Conservation (phyloP, 2,888 invertebrate species). For the Rotaria magnacalcarata region DNA sequence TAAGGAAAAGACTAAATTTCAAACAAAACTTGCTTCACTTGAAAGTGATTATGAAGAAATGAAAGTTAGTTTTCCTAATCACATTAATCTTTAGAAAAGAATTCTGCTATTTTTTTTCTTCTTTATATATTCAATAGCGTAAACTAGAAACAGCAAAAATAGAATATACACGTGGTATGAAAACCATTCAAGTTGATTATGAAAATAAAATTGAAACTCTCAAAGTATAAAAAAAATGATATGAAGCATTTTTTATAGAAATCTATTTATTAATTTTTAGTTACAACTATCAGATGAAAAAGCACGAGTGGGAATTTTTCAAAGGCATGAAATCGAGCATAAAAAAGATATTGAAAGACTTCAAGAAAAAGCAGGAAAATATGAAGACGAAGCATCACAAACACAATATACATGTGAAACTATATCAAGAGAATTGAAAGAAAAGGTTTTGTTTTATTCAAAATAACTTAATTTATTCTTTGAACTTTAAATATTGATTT, state of each 20-base stretch:
- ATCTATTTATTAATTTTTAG: not conserved
- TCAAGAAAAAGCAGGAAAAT: not conserved
- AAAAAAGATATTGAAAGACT: slow-evolving; percentile 22
- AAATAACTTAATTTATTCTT: not conserved
- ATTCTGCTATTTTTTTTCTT: not conserved
- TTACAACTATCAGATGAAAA: slow-evolving; percentile 24
- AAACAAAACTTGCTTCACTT: slow-evolving; percentile 11
- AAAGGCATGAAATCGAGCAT: slow-evolving; percentile 10
- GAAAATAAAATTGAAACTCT: slow-evolving; percentile 33
- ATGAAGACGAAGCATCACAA: not conserved
- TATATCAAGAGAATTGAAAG: not conserved
- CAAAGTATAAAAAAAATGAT: not conserved
- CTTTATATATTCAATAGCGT: not conserved
- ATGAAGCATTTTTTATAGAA: not conserved
- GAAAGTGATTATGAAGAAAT: slow-evolving; percentile 34
- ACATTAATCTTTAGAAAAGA: too few species aligned
- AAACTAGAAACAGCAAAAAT: not conserved
- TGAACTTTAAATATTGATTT: not conserved
- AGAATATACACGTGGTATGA: slow-evolving; percentile 23
- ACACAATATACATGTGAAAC: not conserved
- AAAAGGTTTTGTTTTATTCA: not conserved
- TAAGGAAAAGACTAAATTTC: slow-evolving; percentile 2
- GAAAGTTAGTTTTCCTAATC: not conserved
- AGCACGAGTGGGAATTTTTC: slow-evolving; percentile 10
- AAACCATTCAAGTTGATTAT: slow-evolving; percentile 17